Evolutionary conservation across 2,797 vertebrate species (phyloP), one percentile per base, ranked within the genome.

Genomic region (Borostomias antarcticus): DNA sequence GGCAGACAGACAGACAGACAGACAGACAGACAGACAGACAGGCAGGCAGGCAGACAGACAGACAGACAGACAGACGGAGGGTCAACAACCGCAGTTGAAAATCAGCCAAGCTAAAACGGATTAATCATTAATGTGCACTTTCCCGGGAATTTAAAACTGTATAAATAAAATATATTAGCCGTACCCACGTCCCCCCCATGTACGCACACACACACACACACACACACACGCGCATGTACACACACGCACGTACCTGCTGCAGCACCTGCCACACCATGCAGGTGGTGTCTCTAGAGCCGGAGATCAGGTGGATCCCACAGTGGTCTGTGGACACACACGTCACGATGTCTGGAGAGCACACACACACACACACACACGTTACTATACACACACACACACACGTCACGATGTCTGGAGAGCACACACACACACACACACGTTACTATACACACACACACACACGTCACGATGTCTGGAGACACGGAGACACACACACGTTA

Each of bases 251-350:
- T 21, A 97, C 96, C 95, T 98, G 96, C 69, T 96, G 96, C 64
- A 90, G 80, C 73, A 98, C 94, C 80, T 98, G 96, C 97, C 96
- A 98, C 88, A 98, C 95, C 92, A 98, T 97, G 78, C 96, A 98
- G 8, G 96, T 98, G 25, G 93, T 95, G 86, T 98, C 97, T 83
- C 92, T 95, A 75, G 97, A 98, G 60, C 97, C 97, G 0, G 97
- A 97, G 75, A 98, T 96, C 82, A 98, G 92, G 89, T 98, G 93
- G 74, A 98, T 95, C 68, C 96, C 95, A 77, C 94, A 98, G 82
- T 95, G 92, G 88, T 98, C 97, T 33, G 94, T 95, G 1, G 95
- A 93, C 87, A 98, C 85, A 84, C 96, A 98, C 45, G 96, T 98
- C 70, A 98, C 95, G 40, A 96, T 92, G 78, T 98, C 96, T 98